Conservation (phyloP, 37 sponge, comb jelly and placozoan species). For the Halichondria panicea region DNA sequence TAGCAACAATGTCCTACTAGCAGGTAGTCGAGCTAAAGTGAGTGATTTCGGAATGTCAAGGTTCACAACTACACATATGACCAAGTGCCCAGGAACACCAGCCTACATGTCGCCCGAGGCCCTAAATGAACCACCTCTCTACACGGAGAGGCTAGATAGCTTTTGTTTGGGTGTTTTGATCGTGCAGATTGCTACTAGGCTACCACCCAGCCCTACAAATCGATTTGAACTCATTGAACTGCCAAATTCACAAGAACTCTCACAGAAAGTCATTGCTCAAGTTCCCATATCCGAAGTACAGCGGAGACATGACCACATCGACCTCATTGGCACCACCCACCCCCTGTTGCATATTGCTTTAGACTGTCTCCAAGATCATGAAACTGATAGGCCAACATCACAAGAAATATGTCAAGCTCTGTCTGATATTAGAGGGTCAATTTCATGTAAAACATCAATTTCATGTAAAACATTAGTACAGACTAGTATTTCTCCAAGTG, state of each 20-base stretch:
- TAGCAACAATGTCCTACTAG: slow-evolving; percentile 1
- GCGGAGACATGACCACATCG: neutral
- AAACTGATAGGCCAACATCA: neutral
- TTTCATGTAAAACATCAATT: neutral
- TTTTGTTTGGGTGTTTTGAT: neutral
- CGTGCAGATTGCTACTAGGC: neutral
- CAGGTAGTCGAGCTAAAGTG: slow-evolving; percentile 3
- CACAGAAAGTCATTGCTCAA: neutral
- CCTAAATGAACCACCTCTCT: neutral
- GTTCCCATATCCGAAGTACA: neutral
- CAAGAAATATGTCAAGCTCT: neutral
- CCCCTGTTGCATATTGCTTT: neutral
- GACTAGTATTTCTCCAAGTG: too few species aligned
- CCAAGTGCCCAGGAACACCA: neutral
- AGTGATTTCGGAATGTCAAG: neutral
- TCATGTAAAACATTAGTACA: too few species aligned
- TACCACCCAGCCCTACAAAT: neutral
- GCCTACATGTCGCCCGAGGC: neutral
- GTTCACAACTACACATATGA: neutral
- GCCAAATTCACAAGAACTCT: neutral
- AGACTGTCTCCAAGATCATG: neutral
- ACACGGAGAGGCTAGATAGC: neutral
- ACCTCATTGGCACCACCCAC: neutral
- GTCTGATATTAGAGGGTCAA: too few species aligned
- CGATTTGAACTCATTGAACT: neutral